Evolutionary conservation across 2,797 vertebrate genomes (phyloP).

Genomic region (Sparidentex hasta): DNA sequence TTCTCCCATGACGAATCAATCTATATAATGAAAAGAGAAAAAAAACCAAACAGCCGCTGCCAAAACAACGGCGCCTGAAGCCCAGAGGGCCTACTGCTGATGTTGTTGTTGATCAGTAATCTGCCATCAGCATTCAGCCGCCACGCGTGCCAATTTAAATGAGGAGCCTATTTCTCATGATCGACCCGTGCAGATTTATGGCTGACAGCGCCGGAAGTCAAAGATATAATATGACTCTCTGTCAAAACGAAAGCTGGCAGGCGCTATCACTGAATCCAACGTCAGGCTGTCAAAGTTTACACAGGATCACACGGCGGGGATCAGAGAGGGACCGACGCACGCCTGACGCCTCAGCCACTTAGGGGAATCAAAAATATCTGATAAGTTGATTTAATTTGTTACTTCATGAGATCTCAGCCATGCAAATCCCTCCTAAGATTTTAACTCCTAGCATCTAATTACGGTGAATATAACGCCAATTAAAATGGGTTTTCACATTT

Average conservation of each 20-base stretch:
- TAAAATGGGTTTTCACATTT: slow-evolving; percentile 37
- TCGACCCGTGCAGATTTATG: slow-evolving; percentile 57
- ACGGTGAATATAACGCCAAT: slow-evolving; percentile 34
- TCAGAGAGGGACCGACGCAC: slow-evolving; percentile 32
- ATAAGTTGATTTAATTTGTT: slow-evolving; percentile 51
- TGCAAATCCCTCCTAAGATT: slow-evolving; percentile 10
- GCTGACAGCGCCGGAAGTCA: slow-evolving; percentile 42
- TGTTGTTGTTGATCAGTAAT: slow-evolving; percentile 36
- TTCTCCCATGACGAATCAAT: slow-evolving; percentile 30
- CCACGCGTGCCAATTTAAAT: slow-evolving; percentile 52
- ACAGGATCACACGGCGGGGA: slow-evolving; percentile 50
- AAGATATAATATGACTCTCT: slow-evolving; percentile 34
- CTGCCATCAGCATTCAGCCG: slow-evolving; percentile 30
- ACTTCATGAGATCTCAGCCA: slow-evolving; percentile 26
- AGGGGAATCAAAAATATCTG: slow-evolving; percentile 46
- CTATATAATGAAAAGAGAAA: slow-evolving; percentile 29
- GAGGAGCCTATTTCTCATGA: slow-evolving; percentile 56
- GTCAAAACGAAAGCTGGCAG: slow-evolving; percentile 53
- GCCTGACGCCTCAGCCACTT: slow-evolving; percentile 48
- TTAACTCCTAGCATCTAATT: slow-evolving; percentile 40
- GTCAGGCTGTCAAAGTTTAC: slow-evolving; percentile 51
- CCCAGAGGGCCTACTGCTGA: slow-evolving; percentile 20
- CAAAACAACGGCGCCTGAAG: slow-evolving; percentile 34
- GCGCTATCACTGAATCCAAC: slow-evolving; percentile 28
- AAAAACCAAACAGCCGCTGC: slow-evolving; percentile 41